Evolutionary conservation across 2,797 vertebrate species (phyloP), one percentile per base, ranked within the genome.

Genomic region (Naso thynnoides): DNA sequence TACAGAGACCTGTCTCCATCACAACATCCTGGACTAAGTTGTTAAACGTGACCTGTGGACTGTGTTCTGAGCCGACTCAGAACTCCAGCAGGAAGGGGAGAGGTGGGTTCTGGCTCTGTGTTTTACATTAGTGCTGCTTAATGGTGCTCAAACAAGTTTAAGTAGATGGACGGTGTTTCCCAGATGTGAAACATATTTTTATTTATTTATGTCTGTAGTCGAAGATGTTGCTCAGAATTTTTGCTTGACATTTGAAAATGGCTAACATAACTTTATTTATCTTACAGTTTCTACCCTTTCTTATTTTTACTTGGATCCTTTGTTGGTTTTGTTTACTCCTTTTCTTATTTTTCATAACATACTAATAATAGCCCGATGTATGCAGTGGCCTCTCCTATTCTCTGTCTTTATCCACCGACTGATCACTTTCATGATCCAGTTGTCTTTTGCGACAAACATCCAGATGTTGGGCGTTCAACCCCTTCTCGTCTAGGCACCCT

Each of bases 401-500:
- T n/a, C 29, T 13, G 27, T 59, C 47, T 62, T n/a, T 16, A 45
- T 76, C 52, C 33, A 48, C 48, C 62, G 60, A 71, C 42, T 73
- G 55, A 45, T 41, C 56, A 33, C 8, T 45, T 63, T 66, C 26
- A 64, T 61, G 54, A 70, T 70, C 61, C 68, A 79, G 48, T 61
- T 71, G 56, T 62, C 4, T 65, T 78, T 62, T 33, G 44, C 24
- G 49, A 63, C 65, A 86, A 83, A 70, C 53, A 24, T 53, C 44
- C 64, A 78, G 44, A 76, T 55, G 60, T 16, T 67, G 48, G 21
- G 41, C 5, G 15, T 57, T 42, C 47, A 54, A 61, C 10, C 50
- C 39, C 15, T 53, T 81, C 68, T 67, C 61, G 70, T 77, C 38
- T 33, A 70, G 50, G 73, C 66, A 24, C 62, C 42, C 21, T 45